Evolutionary conservation across 2,888 invertebrate species (phyloP), one percentile per base, ranked within the genome.

Genomic region (Frankliniella fusca): DNA sequence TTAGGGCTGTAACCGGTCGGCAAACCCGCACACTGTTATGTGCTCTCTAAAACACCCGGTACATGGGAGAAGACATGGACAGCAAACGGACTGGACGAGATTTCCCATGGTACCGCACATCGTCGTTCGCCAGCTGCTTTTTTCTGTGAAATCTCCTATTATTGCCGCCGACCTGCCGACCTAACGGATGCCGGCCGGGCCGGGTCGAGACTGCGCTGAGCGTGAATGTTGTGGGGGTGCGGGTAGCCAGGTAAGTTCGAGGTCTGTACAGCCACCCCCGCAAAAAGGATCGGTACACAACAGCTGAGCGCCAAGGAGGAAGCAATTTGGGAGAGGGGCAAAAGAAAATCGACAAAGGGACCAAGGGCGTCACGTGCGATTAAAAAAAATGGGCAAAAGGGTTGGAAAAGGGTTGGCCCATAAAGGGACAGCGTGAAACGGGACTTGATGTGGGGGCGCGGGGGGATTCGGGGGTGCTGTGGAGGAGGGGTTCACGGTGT

Each of bases 281-380:
- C 38, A 5, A 38, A 38, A n/a, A n/a, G n/a, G n/a, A n/a, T n/a
- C 38, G 2, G 38, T 38, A 5, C 38, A 38, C 38, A n/a, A 70
- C 70, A 70, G 61, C 70, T 70, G 27, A 76, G 70, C 70, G 70
- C 27, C 70, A 76, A 76, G 27, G 23, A 27, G 70, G 70, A 76
- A 76, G 70, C 70, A 76, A 76, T 76, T 38, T 76, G 27, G 23
- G 70, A 76, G 12, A 23, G 38, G 70, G 11, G 70, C 65, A 65
- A 23, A 70, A 76, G 54, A 54, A 76, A 27, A 27, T 12, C 12
- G 23, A 76, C 7, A 76, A 76, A 27, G 27, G 27, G 54, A 38
- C 38, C 38, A 61, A 61, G 20, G 61, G 61, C 18, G 15, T 61
- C 61, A n/a, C 38, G 38, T 38, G 38, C 38, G 38, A 38, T 61